Conservation (phyloP, 1,140 invertebrate species). For the Heliothis subflexa region DNA sequence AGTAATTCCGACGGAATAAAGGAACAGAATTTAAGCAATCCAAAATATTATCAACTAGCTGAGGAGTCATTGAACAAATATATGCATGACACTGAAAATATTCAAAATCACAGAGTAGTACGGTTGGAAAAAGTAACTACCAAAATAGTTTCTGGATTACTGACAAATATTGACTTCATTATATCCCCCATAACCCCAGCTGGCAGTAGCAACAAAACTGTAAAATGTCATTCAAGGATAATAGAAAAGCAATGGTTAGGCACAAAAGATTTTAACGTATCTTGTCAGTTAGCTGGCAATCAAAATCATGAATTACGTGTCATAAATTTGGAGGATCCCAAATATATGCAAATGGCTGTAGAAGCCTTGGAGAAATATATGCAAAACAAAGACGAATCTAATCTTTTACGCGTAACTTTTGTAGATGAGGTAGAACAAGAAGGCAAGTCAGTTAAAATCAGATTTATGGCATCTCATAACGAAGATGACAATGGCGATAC, state of each 20-base stretch:
- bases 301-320: neutral
- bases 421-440: slow-evolving; percentile 7
- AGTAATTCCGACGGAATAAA: slow-evolving; percentile 29
- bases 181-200: slow-evolving; percentile 40
- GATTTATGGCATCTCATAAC: slow-evolving; percentile 12
- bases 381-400: slow-evolving; percentile 2
- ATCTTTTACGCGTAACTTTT: slow-evolving; percentile 11
- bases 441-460: neutral
- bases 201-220: slow-evolving; percentile 38
- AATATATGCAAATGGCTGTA: slow-evolving; percentile 21
- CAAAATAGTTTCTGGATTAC: slow-evolving; percentile 52
- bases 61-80: slow-evolving; percentile 55
- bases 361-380: neutral
- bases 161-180: slow-evolving; percentile 61
- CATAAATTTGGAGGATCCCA: neutral
- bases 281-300: slow-evolving; percentile 42
- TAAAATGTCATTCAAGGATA: slow-evolving; percentile 60
- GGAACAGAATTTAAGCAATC: slow-evolving; percentile 48
- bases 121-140: slow-evolving; percentile 49
- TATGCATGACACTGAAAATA: slow-evolving; percentile 21
- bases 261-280: slow-evolving; percentile 55
- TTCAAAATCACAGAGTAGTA: slow-evolving; percentile 22
- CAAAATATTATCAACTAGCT: slow-evolving; percentile 50
- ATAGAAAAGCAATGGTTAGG: slow-evolving; percentile 57
- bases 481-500: slow-evolving; percentile 30